Evolutionary conservation across 2,888 invertebrate species (phyloP), one percentile per base, ranked within the genome.

Genomic region (Drosophila mercatorum): DNA sequence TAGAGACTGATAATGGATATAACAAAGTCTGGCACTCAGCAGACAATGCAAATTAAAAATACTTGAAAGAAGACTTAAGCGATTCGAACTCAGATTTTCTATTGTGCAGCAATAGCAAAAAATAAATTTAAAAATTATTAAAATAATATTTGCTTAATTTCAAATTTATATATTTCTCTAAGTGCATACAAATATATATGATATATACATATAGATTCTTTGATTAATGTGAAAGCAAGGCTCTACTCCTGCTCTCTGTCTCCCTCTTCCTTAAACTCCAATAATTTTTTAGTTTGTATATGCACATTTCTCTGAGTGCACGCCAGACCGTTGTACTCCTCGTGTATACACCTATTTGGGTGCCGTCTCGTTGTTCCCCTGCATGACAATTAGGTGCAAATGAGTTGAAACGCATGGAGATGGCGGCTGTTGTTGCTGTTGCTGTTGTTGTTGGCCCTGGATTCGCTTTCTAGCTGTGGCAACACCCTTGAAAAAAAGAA

Each of bases 331-430:
- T 22, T 22, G 22, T 64, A 53, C 17, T 55, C 3, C n/a, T 4
- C 58, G 38, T 64, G 44, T 46, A 40, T 68, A 36, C 28, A 47
- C 43, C 47, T 53, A 56, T 51, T 38, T 49, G 22, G 7, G 2
- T 3, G 14, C 59, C 22, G 40, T 53, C 67, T 26, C 40, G 17
- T 40, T 52, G 40, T 49, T 51, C 52, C 51, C 64, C 44, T 83
- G 86, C 83, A 88, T 86, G 90, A 86, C 86, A 86, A 86, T 89
- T 88, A 83, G 88, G 88, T 86, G 90, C 75, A 86, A 86, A 86
- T 88, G 90, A 89, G 83, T 66, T 69, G 56, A 89, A 77, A 81
- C 88, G 75, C 86, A 85, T 78, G 85, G 68, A 75, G 58, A 28
- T 40, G 53, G 67, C 52, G 46, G 51, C 44, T 44, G 34, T 38